Conservation (phyloP, 2,113 vertebrate species). For the Rhynchomys soricoides region DNA sequence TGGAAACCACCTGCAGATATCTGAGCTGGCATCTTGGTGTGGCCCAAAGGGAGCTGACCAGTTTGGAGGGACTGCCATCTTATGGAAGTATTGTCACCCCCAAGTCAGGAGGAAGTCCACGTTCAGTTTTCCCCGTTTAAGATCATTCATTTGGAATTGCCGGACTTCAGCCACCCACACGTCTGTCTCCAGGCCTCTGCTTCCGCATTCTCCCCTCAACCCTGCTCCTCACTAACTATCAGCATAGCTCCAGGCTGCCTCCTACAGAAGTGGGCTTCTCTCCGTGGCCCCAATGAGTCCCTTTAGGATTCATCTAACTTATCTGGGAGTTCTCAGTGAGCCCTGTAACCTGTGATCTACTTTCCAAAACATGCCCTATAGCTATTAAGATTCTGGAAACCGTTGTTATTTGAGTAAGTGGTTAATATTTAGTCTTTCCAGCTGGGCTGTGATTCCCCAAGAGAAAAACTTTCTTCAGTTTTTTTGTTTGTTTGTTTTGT, state of each 20-base stretch:
- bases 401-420: neutral
- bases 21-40: neutral
- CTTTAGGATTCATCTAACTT: neutral
- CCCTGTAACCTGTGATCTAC: neutral
- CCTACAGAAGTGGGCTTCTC: neutral
- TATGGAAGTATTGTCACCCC: fast-evolving
- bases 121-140: neutral
- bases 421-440: neutral
- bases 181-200: neutral
- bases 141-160: fast-evolving
- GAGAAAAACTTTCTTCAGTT: neutral
- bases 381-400: neutral
- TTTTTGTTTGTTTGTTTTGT: neutral
- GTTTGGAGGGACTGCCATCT: fast-evolving
- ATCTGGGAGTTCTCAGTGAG: neutral
- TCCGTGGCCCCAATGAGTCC: neutral
- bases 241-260: fast-evolving
- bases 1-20: neutral
- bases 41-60: fast-evolving
- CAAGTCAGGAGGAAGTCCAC: neutral
- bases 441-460: neutral
- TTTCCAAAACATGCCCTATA: neutral
- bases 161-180: neutral
- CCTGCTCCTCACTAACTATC: too few species aligned
- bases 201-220: fast-evolving